Percentiles rank a stretch among this genome's conserved stretches.
phyloP scores from a whole-genome alignment of 2,797 vertebrate species.

The Phylloscopus collybita region DNA sequence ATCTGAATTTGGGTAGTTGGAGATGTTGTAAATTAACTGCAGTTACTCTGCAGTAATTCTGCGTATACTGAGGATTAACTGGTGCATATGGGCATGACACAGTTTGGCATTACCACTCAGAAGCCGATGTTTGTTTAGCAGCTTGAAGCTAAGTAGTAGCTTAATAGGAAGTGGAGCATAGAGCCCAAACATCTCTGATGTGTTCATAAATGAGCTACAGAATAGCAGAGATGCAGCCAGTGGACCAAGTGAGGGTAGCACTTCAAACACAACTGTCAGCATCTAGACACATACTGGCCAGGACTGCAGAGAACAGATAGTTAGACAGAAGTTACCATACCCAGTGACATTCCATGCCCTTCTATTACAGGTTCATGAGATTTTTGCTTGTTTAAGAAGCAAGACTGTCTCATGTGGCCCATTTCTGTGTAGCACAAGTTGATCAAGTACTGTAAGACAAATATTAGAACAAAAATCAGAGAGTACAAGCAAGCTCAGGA shows the following conservation, averaged over 20 bases:
- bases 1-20: background rate
- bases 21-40: background rate
- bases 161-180: background rate
- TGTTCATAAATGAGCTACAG: background rate
- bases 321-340: background rate
- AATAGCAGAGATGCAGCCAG: background rate
- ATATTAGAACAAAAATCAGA: background rate
- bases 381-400: background rate
- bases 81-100: background rate
- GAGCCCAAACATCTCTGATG: background rate
- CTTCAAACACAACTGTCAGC: background rate
- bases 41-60: background rate
- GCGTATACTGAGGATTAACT: background rate
- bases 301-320: background rate
- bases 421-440: background rate
- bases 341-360: background rate
- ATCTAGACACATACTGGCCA: background rate
- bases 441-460: background rate
- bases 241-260: background rate
- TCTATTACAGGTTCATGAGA: background rate
- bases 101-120: background rate
- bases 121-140: background rate
- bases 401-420: background rate
- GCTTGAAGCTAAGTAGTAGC: background rate
- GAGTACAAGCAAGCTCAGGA: background rate